Conservation (phyloP, 1,140 invertebrate genomes). For the Apocrypta bakeri region DNA sequence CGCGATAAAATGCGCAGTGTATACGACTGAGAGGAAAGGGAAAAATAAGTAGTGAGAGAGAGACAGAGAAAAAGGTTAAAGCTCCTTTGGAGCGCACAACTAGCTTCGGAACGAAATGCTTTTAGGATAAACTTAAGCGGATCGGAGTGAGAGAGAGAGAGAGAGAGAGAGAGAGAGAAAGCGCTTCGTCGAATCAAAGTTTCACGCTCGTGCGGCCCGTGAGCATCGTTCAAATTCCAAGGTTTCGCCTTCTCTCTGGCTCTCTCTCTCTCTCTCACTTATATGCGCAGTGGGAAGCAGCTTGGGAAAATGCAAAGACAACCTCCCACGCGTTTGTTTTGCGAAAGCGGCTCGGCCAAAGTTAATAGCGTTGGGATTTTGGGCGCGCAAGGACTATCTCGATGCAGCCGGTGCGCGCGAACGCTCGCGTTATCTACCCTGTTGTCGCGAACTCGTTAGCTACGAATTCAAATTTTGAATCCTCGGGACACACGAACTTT, state of each 20-base stretch:
- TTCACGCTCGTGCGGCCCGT: constrained; percentile 13
- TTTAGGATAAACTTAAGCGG: constrained; percentile 50
- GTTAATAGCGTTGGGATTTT: not conserved
- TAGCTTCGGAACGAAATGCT: constrained; percentile 43
- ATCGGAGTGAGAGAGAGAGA: not conserved
- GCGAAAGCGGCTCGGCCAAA: not conserved
- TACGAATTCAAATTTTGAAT: not conserved
- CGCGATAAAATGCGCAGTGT: constrained; percentile 18
- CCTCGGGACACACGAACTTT: not conserved
- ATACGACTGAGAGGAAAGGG: not conserved
- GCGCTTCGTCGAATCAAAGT: constrained; percentile 5
- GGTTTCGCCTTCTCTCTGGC: not conserved
- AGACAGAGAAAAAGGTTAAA: constrained; percentile 10
- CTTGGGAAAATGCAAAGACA: not conserved
- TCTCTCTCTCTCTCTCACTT: not conserved
- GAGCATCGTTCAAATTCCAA: constrained; percentile 4
- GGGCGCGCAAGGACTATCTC: not conserved
- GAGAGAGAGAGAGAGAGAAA: not conserved
- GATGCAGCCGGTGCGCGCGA: not conserved
- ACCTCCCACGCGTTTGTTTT: not conserved
- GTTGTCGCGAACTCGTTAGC: not conserved
- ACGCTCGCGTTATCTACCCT: too few relatives aligned
- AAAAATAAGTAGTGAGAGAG: not conserved
- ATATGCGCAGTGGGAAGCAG: not conserved
- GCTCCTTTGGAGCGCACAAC: constrained; percentile 32